These are phyloP conservation scores for Steinernema hermaphroditum DNA, from an alignment of 2,888 invertebrate species.

Conservation along the genomic window DNA sequence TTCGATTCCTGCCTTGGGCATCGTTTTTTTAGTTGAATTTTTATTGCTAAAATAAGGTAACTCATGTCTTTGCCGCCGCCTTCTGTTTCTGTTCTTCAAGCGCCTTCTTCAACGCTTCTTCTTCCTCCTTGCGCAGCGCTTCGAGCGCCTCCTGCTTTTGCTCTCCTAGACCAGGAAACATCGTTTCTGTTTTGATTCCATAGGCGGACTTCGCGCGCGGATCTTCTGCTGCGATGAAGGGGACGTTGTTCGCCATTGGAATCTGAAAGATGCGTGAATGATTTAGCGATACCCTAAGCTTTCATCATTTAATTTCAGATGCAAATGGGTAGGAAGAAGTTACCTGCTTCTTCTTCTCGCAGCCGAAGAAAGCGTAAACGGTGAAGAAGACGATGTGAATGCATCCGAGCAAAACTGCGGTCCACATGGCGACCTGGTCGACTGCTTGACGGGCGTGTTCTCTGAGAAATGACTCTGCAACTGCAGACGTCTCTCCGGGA, in stretches of 20 bases:
- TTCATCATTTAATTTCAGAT: too few species aligned
- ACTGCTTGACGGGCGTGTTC: too few species aligned
- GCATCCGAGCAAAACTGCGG: constrained; percentile 15
- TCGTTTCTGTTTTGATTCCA: neutral
- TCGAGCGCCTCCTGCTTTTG: constrained; percentile 2
- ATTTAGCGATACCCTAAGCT: too few species aligned
- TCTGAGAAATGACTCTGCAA: too few species aligned
- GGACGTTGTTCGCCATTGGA: neutral
- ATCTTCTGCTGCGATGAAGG: neutral
- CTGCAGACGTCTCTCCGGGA: too few species aligned
- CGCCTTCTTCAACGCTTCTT: constrained; percentile 24
- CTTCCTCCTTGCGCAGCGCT: constrained; percentile 2
- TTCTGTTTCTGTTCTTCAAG: neutral
- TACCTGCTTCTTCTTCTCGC: neutral
- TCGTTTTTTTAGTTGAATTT: neutral
- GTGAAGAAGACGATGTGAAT: neutral
- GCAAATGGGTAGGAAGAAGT: neutral
- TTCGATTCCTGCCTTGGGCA: constrained; percentile 64
- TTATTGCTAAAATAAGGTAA: too few species aligned
- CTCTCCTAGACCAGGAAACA: constrained; percentile 7
- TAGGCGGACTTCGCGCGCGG: constrained; percentile 16
- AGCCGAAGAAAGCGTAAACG: neutral
- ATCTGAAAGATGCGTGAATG: neutral
- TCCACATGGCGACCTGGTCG: neutral
- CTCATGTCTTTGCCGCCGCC: neutral